Base-by-base conservation (phyloP, 2,797 vertebrate species). In the Prunella strophiata region DNA sequence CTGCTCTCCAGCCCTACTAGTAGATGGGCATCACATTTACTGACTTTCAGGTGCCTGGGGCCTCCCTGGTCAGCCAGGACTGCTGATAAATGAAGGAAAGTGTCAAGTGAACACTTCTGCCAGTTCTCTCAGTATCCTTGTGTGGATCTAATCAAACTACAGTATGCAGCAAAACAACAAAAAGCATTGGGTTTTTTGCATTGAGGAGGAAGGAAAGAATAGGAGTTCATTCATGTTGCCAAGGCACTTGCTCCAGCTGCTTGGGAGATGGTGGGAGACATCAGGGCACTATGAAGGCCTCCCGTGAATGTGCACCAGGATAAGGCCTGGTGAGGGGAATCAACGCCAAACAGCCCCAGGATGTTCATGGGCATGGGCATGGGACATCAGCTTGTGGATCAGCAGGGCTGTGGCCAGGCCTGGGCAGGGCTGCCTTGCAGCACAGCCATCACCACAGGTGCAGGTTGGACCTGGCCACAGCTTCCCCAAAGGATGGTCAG, bases 331-430 rank as follows among this genome's bases (percentile, higher is more conserved):
- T 27, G 13, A 45, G 30, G 12, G 6, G 4, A 71, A n/a, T 23
- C 1, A 1, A 3, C 1, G 1, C 38, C 0, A 0, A 27, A 10
- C 8, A 83, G 40, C 6, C 20, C 25, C 32, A 74, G 36, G 11
- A 25, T 25, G 43, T 23, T 6, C 10, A 7, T 3, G 19, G 40
- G 5, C 8, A 36, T 26, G 17, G 70, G 13, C 8, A 42, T 6
- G 36, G 29, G 22, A 26, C 1, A 3, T n/a, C 1, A 5, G 17
- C 18, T 32, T 1, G 1, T 12, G 18, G 19, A 7, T 54, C 43
- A 50, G 10, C 45, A 25, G 27, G 50, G 17, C 40, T 2, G 2
- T 17, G 27, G 4, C 9, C 9, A 38, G 51, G 9, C 16, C 30
- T 4, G 0, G 25, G 19, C 9, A 80, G 13, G 11, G 5, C 23